Conservation (phyloP, 2,888 invertebrate genomes). For the Amaurobius ferox region DNA sequence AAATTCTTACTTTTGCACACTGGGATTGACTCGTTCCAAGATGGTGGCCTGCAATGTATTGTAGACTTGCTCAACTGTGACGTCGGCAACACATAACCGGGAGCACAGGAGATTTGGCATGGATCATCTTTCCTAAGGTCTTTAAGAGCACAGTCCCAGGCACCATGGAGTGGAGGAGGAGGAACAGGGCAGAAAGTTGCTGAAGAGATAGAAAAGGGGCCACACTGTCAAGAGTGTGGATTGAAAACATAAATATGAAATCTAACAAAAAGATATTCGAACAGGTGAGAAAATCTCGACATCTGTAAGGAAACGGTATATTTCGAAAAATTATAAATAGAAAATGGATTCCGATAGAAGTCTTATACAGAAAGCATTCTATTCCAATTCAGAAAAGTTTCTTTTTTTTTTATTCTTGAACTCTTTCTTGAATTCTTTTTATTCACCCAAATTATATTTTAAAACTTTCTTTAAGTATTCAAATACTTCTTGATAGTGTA, state of each 20-base stretch:
- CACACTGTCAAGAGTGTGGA: background rate
- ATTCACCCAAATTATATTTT: too few relatives aligned
- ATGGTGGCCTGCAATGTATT: background rate
- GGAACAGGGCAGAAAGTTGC: background rate
- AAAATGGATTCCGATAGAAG: too few relatives aligned
- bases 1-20: background rate
- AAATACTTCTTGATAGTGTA: too few relatives aligned
- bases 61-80: background rate
- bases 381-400: too few relatives aligned
- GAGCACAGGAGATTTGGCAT: background rate
- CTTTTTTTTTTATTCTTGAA: too few relatives aligned
- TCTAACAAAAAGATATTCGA: too few relatives aligned
- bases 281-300: too few relatives aligned
- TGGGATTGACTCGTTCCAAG: background rate
- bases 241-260: background rate
- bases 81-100: background rate
- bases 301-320: too few relatives aligned
- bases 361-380: too few relatives aligned
- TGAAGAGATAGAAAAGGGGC: background rate
- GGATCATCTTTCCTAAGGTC: background rate
- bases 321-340: too few relatives aligned
- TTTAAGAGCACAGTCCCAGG: background rate
- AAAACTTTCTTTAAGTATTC: too few relatives aligned
- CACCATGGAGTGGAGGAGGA: background rate
- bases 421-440: too few relatives aligned